These are phyloP conservation scores for Tetheella fluctuosa DNA, from an alignment of 2,888 invertebrate species.

Conservation along the genomic window DNA sequence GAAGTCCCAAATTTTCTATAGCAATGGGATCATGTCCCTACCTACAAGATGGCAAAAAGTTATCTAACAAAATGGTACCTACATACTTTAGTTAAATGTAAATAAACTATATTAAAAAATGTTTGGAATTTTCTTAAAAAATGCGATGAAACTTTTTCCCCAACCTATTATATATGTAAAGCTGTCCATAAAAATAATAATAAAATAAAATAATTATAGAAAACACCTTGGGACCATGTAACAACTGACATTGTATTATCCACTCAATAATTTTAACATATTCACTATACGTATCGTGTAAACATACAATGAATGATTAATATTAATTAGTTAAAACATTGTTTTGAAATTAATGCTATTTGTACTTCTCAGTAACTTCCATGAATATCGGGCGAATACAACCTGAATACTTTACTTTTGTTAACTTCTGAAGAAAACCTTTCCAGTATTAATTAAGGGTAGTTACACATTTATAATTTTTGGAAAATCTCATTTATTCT, in stretches of 20 bases:
- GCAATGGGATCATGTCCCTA: too few relatives aligned
- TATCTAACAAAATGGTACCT: too few relatives aligned
- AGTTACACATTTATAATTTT: not conserved
- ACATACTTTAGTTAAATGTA: too few relatives aligned
- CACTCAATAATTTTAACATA: not conserved
- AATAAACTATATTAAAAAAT: too few relatives aligned
- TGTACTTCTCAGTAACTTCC: slow-evolving; percentile 4
- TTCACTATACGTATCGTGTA: not conserved
- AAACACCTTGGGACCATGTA: not conserved
- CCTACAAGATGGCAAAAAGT: too few relatives aligned
- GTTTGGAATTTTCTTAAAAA: too few relatives aligned
- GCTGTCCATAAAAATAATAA: too few relatives aligned
- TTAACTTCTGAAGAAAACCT: slow-evolving; percentile 4
- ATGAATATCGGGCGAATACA: not conserved
- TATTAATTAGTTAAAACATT: not conserved
- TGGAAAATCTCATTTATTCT: not conserved
- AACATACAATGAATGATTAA: not conserved
- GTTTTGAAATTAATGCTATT: not conserved
- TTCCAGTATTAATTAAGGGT: not conserved
- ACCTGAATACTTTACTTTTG: slow-evolving; percentile 1
- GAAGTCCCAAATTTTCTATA: too few relatives aligned
- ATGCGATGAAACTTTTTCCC: too few relatives aligned
- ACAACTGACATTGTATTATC: not conserved
- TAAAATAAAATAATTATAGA: not conserved
- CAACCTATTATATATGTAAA: too few relatives aligned